These are phyloP conservation scores for Vireo altiloquus DNA, from an alignment of 2,113 vertebrate genomes.

Conservation along the genomic window DNA sequence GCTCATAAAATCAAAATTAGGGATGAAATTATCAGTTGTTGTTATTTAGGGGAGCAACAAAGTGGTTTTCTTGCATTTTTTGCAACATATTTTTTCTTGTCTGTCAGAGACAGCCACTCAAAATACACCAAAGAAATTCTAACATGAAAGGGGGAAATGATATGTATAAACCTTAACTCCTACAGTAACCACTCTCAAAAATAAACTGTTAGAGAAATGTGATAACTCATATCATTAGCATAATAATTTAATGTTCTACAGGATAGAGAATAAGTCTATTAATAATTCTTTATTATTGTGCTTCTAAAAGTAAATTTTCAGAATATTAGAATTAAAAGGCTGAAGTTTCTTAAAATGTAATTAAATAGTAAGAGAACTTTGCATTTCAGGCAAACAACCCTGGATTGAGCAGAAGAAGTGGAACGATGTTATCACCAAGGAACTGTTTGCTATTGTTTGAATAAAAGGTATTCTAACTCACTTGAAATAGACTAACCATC, in stretches of 20 bases:
- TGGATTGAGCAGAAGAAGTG: neutral
- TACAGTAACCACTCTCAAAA: neutral
- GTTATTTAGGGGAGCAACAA: neutral
- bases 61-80: neutral
- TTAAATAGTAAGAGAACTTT: neutral
- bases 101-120: neutral
- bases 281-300: neutral
- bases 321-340: neutral
- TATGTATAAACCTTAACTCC: neutral
- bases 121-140: neutral
- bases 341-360: neutral
- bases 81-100: rapidly evolving
- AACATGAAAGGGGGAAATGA: neutral
- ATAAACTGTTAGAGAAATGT: neutral
- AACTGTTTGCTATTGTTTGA: neutral
- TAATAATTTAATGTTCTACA: neutral
- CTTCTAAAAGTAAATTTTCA: neutral
- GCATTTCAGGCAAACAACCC: neutral
- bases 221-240: neutral
- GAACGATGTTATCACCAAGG: neutral
- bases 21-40: rapidly evolving
- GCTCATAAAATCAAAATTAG: neutral
- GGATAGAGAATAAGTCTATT: neutral
- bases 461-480: neutral
- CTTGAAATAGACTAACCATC: neutral